These are phyloP conservation scores for Daktulosphaira vitifoliae DNA, from an alignment of 1,140 invertebrate species.

Conservation along the genomic window DNA sequence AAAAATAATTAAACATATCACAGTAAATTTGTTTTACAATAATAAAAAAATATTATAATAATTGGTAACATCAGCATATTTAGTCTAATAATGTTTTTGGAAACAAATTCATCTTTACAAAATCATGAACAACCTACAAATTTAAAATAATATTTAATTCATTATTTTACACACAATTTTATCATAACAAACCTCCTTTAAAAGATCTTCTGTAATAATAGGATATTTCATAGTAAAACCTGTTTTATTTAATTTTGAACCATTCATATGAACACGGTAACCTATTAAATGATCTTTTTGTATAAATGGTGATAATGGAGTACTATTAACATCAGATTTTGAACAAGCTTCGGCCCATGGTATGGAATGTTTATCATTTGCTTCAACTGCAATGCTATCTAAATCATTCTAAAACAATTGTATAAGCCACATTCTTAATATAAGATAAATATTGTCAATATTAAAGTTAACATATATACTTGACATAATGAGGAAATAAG, in stretches of 20 bases:
- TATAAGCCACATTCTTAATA: neutral
- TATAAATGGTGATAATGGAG: slow-evolving; percentile 77
- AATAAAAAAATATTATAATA: neutral
- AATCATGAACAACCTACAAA: slow-evolving; percentile 59
- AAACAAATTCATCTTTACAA: slow-evolving; percentile 61
- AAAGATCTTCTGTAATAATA: slow-evolving; percentile 50
- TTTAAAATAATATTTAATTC: neutral
- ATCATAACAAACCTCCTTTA: slow-evolving; percentile 50
- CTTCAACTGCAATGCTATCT: slow-evolving; percentile 70
- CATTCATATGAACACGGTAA: slow-evolving; percentile 67
- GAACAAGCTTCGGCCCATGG: slow-evolving; percentile 81
- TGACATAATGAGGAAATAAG: slow-evolving; percentile 17
- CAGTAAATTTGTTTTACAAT: slow-evolving; percentile 13
- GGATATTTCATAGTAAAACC: slow-evolving; percentile 52
- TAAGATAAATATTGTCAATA: slow-evolving; percentile 7
- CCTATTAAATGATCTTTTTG: slow-evolving; percentile 69
- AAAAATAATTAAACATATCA: slow-evolving; percentile 11
- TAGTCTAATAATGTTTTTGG: slow-evolving; percentile 43
- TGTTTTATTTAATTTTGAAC: slow-evolving; percentile 52
- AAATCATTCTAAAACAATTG: slow-evolving; percentile 53
- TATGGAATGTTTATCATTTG: slow-evolving; percentile 82
- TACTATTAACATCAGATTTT: slow-evolving; percentile 65
- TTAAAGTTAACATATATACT: slow-evolving; percentile 23
- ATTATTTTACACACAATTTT: neutral
- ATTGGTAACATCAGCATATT: slow-evolving; percentile 16